Evolutionary conservation across 2,113 vertebrate species (phyloP).

Genomic region (Pyrgilauda ruficollis): DNA sequence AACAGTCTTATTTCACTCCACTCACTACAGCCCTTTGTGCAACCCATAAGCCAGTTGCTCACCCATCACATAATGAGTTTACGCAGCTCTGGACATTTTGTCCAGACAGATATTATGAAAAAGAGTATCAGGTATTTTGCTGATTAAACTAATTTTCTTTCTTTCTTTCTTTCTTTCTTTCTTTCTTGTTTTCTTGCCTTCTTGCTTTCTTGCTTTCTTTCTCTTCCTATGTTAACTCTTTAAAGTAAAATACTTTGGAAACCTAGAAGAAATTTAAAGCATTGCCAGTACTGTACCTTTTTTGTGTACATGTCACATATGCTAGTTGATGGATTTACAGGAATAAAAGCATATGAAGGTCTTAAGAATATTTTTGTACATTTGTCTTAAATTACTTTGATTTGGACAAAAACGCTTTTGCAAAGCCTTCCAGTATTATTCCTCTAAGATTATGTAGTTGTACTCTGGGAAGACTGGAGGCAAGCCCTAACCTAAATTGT

Average conservation of each 20-base stretch:
- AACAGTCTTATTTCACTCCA: background rate
- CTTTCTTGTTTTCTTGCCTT: background rate
- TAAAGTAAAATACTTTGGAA: background rate
- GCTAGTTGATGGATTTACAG: background rate
- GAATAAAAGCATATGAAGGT: background rate
- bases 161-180: background rate
- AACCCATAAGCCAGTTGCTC: background rate
- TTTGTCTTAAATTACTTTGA: conserved; percentile 1
- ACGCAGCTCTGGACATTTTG: background rate
- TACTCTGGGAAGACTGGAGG: background rate
- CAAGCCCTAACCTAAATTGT: background rate
- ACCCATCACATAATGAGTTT: background rate
- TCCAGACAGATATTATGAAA: background rate
- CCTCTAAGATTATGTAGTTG: conserved; percentile 28
- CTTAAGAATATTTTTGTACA: background rate
- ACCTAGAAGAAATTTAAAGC: background rate
- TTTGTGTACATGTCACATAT: background rate
- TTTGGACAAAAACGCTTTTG: background rate
- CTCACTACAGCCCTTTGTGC: too few species aligned
- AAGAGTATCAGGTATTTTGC: background rate
- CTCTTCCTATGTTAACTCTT: background rate
- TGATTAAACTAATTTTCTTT: background rate
- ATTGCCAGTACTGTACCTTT: background rate
- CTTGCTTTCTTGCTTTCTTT: too few species aligned
- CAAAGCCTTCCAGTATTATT: background rate